Evolutionary conservation across 2,888 invertebrate genomes (phyloP).

Genomic region (Mesorhabditis sp.): DNA sequence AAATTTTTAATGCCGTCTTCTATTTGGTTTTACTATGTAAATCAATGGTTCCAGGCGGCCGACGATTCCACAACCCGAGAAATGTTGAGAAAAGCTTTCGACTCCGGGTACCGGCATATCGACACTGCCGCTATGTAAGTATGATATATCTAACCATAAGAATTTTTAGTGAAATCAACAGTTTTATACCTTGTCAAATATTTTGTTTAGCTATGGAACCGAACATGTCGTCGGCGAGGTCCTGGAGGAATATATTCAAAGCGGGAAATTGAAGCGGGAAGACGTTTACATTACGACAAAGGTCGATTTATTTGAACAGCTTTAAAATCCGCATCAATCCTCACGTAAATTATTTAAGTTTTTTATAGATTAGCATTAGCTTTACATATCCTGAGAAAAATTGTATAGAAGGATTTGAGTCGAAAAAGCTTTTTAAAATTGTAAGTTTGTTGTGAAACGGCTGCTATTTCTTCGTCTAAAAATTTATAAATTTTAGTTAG

Average conservation of each 20-base stretch:
- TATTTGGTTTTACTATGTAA: no score
- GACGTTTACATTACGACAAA: conserved; percentile 31
- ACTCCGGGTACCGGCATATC: neutral
- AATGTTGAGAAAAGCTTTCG: neutral
- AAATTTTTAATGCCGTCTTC: neutral
- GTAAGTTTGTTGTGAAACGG: neutral
- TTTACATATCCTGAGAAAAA: no score
- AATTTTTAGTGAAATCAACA: no score
- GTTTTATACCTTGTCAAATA: no score
- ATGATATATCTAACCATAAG: no score
- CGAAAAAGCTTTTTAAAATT: neutral
- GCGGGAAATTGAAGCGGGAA: conserved; percentile 64
- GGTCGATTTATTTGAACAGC: conserved; percentile 8
- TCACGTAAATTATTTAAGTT: no score
- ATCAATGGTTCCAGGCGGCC: neutral
- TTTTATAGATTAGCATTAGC: no score
- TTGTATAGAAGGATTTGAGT: no score
- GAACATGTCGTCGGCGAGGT: conserved; percentile 70
- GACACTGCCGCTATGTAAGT: neutral
- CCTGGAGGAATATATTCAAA: conserved; percentile 68
- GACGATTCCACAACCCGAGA: neutral
- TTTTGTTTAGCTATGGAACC: conserved; percentile 71
- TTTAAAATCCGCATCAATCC: no score
- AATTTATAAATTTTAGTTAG: conserved; percentile 14
- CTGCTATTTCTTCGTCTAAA: neutral